phyloP scores from a whole-genome alignment of 64 coral and sea anemone genomes.

The Montipora sp. region DNA sequence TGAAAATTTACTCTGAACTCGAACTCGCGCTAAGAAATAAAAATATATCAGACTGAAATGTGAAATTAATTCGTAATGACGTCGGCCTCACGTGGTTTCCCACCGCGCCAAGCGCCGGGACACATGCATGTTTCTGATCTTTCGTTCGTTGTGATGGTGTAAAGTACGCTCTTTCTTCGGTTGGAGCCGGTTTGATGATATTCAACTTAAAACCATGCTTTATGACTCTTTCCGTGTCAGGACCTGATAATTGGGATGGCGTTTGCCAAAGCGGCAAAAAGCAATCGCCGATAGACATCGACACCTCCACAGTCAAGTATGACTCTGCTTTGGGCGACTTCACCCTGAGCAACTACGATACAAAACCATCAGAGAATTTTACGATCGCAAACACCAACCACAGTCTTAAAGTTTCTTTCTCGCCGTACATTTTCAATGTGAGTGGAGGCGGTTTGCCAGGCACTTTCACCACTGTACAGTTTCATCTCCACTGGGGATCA shows the following conservation, averaged over 20 bases:
- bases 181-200: too few species aligned
- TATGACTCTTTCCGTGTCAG: background rate
- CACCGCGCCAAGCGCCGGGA: too few species aligned
- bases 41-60: too few species aligned
- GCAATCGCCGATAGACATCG: slow-evolving; percentile 62
- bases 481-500: slow-evolving; percentile 70
- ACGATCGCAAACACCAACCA: background rate
- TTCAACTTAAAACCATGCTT: too few species aligned
- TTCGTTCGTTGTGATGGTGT: too few species aligned
- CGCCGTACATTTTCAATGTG: background rate
- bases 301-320: background rate
- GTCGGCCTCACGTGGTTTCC: too few species aligned
- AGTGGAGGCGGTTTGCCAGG: background rate
- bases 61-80: too few species aligned
- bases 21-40: too few species aligned
- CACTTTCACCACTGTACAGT: slow-evolving; percentile 13
- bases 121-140: too few species aligned
- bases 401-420: background rate
- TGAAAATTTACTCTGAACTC: too few species aligned
- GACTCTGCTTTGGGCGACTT: background rate
- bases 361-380: background rate
- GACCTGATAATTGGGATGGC: slow-evolving; percentile 10
- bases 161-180: too few species aligned
- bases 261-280: background rate
- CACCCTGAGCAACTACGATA: background rate